A percentile compares a stretch with the other conserved stretches of the same genome.
phyloP scores from a whole-genome alignment of 1,140 invertebrate genomes.

The Wiebesia pumilae region DNA sequence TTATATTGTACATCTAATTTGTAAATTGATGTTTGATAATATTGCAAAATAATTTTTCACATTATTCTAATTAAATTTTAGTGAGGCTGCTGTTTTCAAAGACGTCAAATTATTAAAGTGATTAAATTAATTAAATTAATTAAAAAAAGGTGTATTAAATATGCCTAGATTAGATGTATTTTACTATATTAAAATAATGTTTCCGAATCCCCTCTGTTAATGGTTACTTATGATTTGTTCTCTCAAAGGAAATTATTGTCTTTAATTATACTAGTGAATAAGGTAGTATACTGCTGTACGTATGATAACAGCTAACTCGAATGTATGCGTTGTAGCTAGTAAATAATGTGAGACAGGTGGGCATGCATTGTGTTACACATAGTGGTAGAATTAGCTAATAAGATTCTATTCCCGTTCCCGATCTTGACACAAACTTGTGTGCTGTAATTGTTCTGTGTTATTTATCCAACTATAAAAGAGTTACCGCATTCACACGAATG shows the following conservation, averaged over 20 bases:
- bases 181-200: too few relatives aligned
- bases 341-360: conserved; percentile 36
- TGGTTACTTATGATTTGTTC: not conserved
- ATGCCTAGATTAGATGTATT: too few relatives aligned
- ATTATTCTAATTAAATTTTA: too few relatives aligned
- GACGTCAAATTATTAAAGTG: too few relatives aligned
- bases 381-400: conserved; percentile 31
- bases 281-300: not conserved
- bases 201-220: not conserved
- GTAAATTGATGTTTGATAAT: too few relatives aligned
- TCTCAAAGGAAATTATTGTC: not conserved
- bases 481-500: not conserved
- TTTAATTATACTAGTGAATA: not conserved
- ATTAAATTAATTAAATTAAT: too few relatives aligned
- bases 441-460: conserved; percentile 19
- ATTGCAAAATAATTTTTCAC: too few relatives aligned
- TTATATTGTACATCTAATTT: too few relatives aligned
- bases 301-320: conserved; percentile 22
- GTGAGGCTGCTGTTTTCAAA: too few relatives aligned
- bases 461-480: conserved; percentile 21
- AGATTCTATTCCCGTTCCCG: conserved; percentile 47
- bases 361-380: not conserved
- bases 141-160: too few relatives aligned
- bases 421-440: conserved; percentile 36
- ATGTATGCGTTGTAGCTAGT: not conserved